phyloP scores from a whole-genome alignment of 2,113 vertebrate genomes.

The Onychorhynchus coronatus region DNA sequence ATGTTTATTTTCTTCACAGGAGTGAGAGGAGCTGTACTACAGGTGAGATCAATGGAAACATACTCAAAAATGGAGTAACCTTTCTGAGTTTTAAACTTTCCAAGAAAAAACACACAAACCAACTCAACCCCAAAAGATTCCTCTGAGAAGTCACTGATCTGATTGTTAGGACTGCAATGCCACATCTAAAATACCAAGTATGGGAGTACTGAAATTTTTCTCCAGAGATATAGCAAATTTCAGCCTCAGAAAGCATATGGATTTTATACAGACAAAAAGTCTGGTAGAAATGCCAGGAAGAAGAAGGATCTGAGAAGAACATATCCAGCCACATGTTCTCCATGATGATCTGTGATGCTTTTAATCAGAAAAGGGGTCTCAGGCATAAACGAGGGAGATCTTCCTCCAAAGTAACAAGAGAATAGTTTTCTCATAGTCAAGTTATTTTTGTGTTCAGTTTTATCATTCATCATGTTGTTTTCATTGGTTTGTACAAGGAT shows the following conservation, averaged over 20 bases:
- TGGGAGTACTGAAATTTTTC: background rate
- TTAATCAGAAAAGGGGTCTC: background rate
- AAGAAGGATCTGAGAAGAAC: background rate
- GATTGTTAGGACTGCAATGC: background rate
- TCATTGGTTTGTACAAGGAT: background rate
- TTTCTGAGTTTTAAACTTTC: background rate
- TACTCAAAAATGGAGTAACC: background rate
- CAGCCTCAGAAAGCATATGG: background rate
- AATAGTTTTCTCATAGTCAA: background rate
- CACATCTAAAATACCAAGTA: background rate
- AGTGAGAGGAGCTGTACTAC: background rate
- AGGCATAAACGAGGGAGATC: background rate
- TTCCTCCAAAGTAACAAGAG: background rate
- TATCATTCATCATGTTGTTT: background rate
- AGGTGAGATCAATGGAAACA: background rate
- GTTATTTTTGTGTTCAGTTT: background rate
- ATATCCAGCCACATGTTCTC: background rate
- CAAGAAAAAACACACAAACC: background rate
- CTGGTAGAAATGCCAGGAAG: background rate
- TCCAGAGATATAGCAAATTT: background rate
- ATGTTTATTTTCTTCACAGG: background rate
- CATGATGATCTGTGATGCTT: accelerated
- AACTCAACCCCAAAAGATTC: background rate
- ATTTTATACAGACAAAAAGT: background rate
- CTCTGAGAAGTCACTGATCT: background rate